Percentiles rank a stretch among this genome's conserved stretches.
phyloP scores from a whole-genome alignment of 2,888 invertebrate genomes.

The Xylocampa areola region DNA sequence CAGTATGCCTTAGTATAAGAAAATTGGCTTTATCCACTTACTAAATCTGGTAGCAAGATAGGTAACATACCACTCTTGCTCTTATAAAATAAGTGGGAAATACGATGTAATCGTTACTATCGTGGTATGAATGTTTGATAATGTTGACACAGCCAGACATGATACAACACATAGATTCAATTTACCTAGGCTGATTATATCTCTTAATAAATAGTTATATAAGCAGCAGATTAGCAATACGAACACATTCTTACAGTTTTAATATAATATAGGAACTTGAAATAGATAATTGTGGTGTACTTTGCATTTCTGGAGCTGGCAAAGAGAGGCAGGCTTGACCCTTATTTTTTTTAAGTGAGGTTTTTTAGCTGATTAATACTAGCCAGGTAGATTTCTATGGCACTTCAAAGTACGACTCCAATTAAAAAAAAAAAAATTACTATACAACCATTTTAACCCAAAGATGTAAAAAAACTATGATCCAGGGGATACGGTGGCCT shows the following conservation, averaged over 20 bases:
- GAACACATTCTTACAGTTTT: constrained; percentile 12
- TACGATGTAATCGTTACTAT: constrained; percentile 3
- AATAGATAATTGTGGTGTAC: constrained; percentile 15
- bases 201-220: constrained; percentile 32
- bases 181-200: constrained; percentile 36
- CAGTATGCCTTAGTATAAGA: no score
- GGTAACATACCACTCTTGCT: constrained; percentile 2
- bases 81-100: background rate
- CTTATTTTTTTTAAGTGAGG: no score
- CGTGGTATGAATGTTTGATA: constrained; percentile 12
- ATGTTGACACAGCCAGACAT: constrained; percentile 28
- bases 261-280: constrained; percentile 14
- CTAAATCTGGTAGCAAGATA: background rate
- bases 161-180: constrained; percentile 22
- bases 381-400: no score
- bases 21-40: background rate
- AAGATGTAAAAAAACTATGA: no score
- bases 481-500: no score
- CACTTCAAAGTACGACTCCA: no score
- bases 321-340: no score
- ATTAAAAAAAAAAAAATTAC: no score
- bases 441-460: no score
- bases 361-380: no score
- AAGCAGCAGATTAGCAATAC: constrained; percentile 33
- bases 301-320: no score